Conservation (phyloP, 2,797 vertebrate genomes). For the Neosilurus mollespiculum region DNA sequence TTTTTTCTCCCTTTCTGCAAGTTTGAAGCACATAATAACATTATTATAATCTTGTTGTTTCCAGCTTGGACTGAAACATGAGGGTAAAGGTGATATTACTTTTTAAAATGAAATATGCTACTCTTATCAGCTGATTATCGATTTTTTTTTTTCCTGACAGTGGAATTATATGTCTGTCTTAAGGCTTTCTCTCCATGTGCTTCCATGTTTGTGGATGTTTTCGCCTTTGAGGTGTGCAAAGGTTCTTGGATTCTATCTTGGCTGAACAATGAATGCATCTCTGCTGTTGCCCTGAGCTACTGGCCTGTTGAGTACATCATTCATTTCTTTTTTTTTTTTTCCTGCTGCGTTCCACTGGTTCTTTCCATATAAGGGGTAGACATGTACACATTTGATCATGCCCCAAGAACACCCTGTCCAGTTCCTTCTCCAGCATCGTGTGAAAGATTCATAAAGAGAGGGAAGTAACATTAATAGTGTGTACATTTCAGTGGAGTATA, state of each 20-base stretch:
- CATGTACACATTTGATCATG: conserved; percentile 37
- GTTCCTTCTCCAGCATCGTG: background rate
- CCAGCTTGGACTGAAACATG: conserved; percentile 20
- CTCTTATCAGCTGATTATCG: conserved; percentile 44
- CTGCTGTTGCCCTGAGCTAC: conserved; percentile 47
- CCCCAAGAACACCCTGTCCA: conserved; percentile 37
- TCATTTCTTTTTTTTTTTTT: conserved; percentile 35
- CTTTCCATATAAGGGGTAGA: conserved; percentile 34
- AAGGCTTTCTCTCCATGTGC: conserved; percentile 23
- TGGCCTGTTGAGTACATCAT: conserved; percentile 48
- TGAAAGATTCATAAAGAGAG: background rate
- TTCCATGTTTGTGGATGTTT: conserved; percentile 43
- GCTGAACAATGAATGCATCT: conserved; percentile 52
- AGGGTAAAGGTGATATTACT: conserved; percentile 40
- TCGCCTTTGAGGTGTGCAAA: conserved; percentile 41
- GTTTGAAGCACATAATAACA: conserved; percentile 14
- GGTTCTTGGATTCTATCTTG: conserved; percentile 46
- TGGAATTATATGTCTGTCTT: conserved; percentile 42
- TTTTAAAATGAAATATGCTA: conserved; percentile 36
- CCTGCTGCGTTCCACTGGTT: conserved; percentile 29
- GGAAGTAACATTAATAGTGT: background rate
- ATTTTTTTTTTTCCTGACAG: conserved; percentile 42
- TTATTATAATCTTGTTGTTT: conserved; percentile 10
- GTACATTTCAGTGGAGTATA: background rate
- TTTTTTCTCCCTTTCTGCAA: background rate